These are phyloP conservation scores for Teleiodes luculella DNA, from an alignment of 2,888 invertebrate species.

Conservation along the genomic window DNA sequence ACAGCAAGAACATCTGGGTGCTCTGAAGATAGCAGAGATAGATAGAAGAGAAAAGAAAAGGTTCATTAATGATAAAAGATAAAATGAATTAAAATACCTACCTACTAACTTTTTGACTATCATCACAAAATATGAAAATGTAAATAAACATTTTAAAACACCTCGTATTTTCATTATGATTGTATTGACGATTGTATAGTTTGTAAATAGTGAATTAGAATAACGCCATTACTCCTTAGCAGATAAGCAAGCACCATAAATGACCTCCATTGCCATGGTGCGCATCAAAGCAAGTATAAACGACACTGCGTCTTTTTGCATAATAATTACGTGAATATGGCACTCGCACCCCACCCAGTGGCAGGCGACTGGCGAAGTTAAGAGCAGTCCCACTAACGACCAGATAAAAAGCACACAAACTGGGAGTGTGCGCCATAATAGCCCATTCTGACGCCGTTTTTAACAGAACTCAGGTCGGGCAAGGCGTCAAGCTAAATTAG, in stretches of 20 bases:
- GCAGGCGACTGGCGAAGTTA: not conserved
- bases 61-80: too few relatives aligned
- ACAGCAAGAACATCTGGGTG: not conserved
- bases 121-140: too few relatives aligned
- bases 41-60: not conserved
- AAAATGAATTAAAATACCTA: too few relatives aligned
- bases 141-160: too few relatives aligned
- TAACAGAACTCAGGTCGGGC: not conserved
- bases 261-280: not conserved
- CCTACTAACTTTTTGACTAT: too few relatives aligned
- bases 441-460: constrained; percentile 12
- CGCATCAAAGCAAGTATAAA: not conserved
- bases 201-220: too few relatives aligned
- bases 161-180: too few relatives aligned
- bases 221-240: too few relatives aligned
- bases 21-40: not conserved
- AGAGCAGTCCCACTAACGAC: constrained; percentile 13
- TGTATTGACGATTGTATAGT: too few relatives aligned
- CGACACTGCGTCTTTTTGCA: constrained; percentile 2
- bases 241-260: too few relatives aligned
- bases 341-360: not conserved
- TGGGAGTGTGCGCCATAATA: constrained; percentile 12
- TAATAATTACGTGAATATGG: constrained; percentile 1
- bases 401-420: constrained; percentile 12
- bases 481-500: not conserved